Evolutionary conservation across 2,113 vertebrate species (phyloP), one percentile per base, ranked within the genome.

Genomic region (Probosciger aterrimus): DNA sequence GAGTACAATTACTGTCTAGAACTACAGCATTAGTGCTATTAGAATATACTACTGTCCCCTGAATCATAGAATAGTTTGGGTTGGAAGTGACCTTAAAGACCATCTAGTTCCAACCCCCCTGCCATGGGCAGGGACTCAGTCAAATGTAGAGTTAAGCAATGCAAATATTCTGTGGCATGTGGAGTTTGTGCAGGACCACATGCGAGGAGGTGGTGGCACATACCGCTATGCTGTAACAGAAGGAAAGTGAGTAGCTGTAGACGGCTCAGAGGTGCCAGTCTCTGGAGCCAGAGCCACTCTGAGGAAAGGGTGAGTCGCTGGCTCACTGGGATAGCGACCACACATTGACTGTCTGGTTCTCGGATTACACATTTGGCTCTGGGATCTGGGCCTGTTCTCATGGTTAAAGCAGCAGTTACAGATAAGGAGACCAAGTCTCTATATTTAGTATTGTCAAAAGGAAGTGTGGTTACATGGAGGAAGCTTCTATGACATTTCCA

Each of bases 381-480:
- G 28, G 14, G 1, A 60, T 37, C 31, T 28, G 33, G 11, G 17
- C 23, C 67, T 49, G 14, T 16, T 47, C 52, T 63, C 0, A 0
- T 10, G 57, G 52, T 16, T 43, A 44, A 41, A 43, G 50, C 43
- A 78, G n/a, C 0, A 3, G 7, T 24, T 31, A 52, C 41, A 62
- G 39, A 28, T 33, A 25, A 37, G 70, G n/a, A 8, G 2, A 37
- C 41, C 0, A 3, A 73, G 35, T 50, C 47, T 41, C 43, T 50
- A 4, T 3, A 62, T 25, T 59, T 53, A 70, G 73, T 27, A 17
- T 27, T 64, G 50, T 80, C n/a, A 28, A n/a, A 27, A 73, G 62
- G 33, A 76, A 69, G 22, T 1, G 5, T 39, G 59, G 57, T 55
- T 62, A 39, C 43, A 43, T 4, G 20, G 28, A 19, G 35, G 44